Evolutionary conservation across 2,797 vertebrate species (phyloP).

Genomic region (Phalanger gymnotis): DNA sequence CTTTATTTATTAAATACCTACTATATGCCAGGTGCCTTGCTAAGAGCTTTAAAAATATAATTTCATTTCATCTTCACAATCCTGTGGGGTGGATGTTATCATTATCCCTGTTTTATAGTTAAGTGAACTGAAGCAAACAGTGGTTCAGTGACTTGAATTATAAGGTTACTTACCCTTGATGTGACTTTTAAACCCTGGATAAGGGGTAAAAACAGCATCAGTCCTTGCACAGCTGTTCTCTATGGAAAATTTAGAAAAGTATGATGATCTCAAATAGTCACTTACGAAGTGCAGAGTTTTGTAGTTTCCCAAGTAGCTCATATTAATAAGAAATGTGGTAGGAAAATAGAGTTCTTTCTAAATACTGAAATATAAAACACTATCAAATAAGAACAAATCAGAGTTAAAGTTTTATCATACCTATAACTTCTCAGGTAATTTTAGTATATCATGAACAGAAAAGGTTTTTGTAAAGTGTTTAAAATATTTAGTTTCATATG

Average conservation of each 20-base stretch:
- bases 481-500: constrained; percentile 26
- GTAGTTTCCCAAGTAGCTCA: constrained; percentile 44
- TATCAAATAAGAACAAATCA: neutral
- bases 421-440: constrained; percentile 47
- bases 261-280: constrained; percentile 56
- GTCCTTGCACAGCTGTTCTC: constrained; percentile 99
- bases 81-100: neutral
- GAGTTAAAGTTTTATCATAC: neutral
- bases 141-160: constrained; percentile 11
- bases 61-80: neutral
- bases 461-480: neutral
- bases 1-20: neutral
- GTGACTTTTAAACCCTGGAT: constrained; percentile 98
- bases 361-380: neutral
- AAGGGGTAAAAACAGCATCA: constrained; percentile 97
- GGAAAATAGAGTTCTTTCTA: constrained; percentile 13
- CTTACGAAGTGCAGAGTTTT: constrained; percentile 53
- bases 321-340: constrained; percentile 47
- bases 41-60: neutral
- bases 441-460: constrained; percentile 48
- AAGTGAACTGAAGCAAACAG: neutral
- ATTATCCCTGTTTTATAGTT: neutral
- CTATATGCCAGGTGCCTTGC: neutral
- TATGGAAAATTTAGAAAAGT: constrained; percentile 78
- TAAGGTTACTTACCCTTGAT: constrained; percentile 91